These are phyloP conservation scores for Ectobius pallidus DNA, from an alignment of 2,888 invertebrate species.

Conservation along the genomic window DNA sequence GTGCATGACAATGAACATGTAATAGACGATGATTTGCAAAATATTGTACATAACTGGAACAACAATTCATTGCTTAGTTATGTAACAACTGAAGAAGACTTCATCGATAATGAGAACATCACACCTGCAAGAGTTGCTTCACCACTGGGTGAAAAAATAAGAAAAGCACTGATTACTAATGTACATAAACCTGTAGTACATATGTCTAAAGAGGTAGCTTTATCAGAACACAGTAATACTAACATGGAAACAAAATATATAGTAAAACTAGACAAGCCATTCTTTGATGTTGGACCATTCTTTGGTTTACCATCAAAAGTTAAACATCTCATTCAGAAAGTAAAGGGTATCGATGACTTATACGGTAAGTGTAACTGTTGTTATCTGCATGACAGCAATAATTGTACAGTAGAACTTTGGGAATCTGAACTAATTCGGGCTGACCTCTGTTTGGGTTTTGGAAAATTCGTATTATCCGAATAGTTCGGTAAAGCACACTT, in stretches of 20 bases:
- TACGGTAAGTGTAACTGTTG: constrained; percentile 68
- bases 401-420: too few species aligned
- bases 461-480: too few species aligned
- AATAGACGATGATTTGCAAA: not conserved
- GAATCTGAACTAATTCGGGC: too few species aligned
- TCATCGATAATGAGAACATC: too few species aligned
- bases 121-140: too few species aligned
- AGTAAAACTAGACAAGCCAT: constrained; percentile 34
- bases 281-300: constrained; percentile 60
- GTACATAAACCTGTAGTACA: constrained; percentile 33
- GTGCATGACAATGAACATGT: not conserved
- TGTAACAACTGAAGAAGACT: not conserved
- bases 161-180: constrained; percentile 38
- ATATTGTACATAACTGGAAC: constrained; percentile 2
- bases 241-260: not conserved
- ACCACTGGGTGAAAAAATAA: constrained; percentile 41
- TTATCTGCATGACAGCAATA: too few species aligned
- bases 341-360: constrained; percentile 78
- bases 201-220: constrained; percentile 3
- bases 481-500: too few species aligned
- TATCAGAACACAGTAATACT: too few species aligned
- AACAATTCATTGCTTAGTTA: constrained; percentile 30
- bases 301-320: constrained; percentile 80
- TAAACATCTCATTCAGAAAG: constrained; percentile 71
- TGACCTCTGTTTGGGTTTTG: too few species aligned